A percentile compares a stretch with the other conserved stretches of the same genome.
phyloP scores from a whole-genome alignment of 2,797 vertebrate genomes.

The Acropternis orthonyx region DNA sequence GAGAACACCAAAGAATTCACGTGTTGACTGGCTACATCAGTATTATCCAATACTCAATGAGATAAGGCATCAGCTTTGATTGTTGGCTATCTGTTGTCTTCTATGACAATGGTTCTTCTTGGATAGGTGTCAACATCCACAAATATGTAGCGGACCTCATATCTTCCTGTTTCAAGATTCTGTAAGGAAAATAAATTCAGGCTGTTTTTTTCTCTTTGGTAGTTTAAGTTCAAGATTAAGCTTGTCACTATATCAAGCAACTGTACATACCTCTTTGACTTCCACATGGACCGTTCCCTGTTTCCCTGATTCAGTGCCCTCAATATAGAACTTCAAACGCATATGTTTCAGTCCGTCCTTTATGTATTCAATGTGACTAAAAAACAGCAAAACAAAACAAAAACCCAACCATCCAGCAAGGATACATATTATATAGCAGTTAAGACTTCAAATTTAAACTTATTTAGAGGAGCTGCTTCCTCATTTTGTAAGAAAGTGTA shows the following conservation, averaged over 20 bases:
- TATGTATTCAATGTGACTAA: slow-evolving; percentile 85
- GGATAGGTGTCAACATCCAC: slow-evolving; percentile 90
- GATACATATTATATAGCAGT: not conserved
- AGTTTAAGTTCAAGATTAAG: not conserved
- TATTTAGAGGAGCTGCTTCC: not conserved
- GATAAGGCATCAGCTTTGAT: not conserved
- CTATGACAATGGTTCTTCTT: slow-evolving; percentile 87
- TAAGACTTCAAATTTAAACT: not conserved
- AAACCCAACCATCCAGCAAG: not conserved
- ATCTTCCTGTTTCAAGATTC: slow-evolving; percentile 86
- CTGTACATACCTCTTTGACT: slow-evolving; percentile 87
- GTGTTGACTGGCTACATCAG: not conserved
- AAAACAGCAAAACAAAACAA: not conserved
- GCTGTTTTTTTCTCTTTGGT: not conserved
- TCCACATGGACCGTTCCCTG: slow-evolving; percentile 90
- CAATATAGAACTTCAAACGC: slow-evolving; percentile 93
- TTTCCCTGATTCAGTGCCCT: slow-evolving; percentile 88
- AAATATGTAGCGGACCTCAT: slow-evolving; percentile 90
- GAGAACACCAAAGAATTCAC: not conserved
- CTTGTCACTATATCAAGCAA: not conserved
- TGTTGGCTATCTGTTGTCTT: slow-evolving; percentile 85
- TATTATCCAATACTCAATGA: not conserved
- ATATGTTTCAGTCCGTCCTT: slow-evolving; percentile 88
- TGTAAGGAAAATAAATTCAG: slow-evolving; percentile 54
- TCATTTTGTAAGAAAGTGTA: not conserved